Conservation (phyloP, 2,113 vertebrate genomes). For the Gymnarchus niloticus region DNA sequence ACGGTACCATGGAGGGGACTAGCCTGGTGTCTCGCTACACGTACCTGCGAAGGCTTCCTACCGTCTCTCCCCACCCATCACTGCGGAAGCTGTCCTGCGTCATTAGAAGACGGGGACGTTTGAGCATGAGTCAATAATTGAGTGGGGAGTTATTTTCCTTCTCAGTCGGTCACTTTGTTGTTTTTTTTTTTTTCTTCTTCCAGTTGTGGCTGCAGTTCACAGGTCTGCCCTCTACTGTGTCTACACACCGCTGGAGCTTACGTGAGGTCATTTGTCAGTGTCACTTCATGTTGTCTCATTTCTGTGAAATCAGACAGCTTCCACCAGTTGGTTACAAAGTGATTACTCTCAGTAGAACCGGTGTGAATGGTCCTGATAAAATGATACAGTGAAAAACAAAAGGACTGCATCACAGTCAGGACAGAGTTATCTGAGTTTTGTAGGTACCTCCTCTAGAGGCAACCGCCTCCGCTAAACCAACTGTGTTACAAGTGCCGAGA, state of each 20-base stretch:
- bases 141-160: not conserved
- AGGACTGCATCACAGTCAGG: not conserved
- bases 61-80: not conserved
- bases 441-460: no score
- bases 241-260: not conserved
- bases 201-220: not conserved
- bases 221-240: not conserved
- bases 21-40: not conserved
- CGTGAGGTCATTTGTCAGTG: not conserved
- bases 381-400: not conserved
- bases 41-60: not conserved
- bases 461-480: no score
- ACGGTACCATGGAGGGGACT: not conserved
- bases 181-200: no score
- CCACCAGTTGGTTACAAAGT: not conserved
- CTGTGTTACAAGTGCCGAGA: no score
- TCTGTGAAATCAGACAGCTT: not conserved
- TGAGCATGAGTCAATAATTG: not conserved
- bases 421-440: no score
- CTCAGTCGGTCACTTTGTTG: not conserved
- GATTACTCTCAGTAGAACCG: not conserved
- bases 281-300: not conserved
- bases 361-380: not conserved
- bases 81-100: not conserved
- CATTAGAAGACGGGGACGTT: not conserved